A percentile compares a stretch with the other conserved stretches of the same genome.
These are phyloP conservation scores for Byasa hedistus DNA, from an alignment of 2,888 invertebrate species.

Conservation along the genomic window DNA sequence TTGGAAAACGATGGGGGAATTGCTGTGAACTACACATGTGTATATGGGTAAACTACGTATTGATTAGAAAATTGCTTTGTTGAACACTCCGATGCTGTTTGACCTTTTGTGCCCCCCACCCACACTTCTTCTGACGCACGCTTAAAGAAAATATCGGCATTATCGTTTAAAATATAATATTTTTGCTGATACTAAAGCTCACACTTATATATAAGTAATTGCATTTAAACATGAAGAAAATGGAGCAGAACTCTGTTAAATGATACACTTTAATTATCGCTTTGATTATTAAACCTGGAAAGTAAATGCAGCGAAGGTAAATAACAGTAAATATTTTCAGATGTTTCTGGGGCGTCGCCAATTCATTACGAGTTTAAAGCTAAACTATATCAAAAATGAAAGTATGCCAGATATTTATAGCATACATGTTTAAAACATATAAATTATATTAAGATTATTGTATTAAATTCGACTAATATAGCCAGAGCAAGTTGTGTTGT, in stretches of 20 bases:
- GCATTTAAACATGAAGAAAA: no score
- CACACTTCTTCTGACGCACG: not conserved
- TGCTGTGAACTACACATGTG: not conserved
- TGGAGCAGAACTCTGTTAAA: no score
- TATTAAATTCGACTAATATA: conserved; percentile 2
- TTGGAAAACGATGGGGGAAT: not conserved
- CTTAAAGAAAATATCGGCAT: not conserved
- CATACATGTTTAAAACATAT: conserved; percentile 6
- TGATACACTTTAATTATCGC: no score
- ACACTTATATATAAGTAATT: not conserved
- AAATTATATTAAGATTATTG: conserved; percentile 1
- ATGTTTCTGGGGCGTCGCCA: conserved; percentile 29
- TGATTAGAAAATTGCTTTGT: conserved; percentile 16
- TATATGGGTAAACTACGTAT: not conserved
- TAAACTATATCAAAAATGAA: conserved; percentile 30
- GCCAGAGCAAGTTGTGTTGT: not conserved
- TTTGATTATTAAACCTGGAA: not conserved
- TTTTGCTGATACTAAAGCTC: not conserved
- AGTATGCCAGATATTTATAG: conserved; percentile 23
- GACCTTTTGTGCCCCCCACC: conserved; percentile 5
- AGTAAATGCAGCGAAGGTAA: not conserved
- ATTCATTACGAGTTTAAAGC: conserved; percentile 30
- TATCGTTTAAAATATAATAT: not conserved
- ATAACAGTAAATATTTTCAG: conserved; percentile 13
- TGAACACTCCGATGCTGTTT: not conserved